Evolutionary conservation across 2,888 invertebrate species (phyloP).

Genomic region (Orchesellides sinensis): DNA sequence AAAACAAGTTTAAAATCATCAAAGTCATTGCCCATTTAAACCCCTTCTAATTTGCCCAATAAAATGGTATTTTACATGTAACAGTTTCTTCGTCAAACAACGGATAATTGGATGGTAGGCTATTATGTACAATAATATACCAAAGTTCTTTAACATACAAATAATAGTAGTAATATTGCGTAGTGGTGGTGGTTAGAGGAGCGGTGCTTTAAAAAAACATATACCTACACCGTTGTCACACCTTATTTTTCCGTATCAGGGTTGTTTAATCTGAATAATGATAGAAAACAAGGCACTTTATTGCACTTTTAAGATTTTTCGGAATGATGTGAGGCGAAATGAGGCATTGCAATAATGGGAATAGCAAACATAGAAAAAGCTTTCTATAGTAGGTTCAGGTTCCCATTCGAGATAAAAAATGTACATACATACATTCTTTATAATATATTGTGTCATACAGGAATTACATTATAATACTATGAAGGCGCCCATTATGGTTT

Average conservation of each 20-base stretch:
- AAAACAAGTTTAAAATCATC: slow-evolving; percentile 39
- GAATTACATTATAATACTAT: neutral
- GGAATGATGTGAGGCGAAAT: too few species aligned
- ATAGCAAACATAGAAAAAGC: too few species aligned
- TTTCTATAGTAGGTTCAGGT: too few species aligned
- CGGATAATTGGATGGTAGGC: slow-evolving; percentile 1
- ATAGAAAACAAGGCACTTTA: slow-evolving; percentile 33
- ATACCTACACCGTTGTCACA: slow-evolving; percentile 37
- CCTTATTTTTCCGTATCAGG: slow-evolving; percentile 37
- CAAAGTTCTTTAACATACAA: too few species aligned
- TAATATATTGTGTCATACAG: neutral
- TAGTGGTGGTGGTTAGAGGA: neutral
- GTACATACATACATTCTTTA: neutral
- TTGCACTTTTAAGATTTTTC: slow-evolving; percentile 1
- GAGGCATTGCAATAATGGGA: too few species aligned
- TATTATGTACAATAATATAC: neutral
- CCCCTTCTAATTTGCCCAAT: slow-evolving; percentile 47
- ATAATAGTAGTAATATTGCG: neutral
- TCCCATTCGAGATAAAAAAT: slow-evolving; percentile 1
- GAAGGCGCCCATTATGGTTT: neutral
- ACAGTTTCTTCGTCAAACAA: slow-evolving; percentile 18
- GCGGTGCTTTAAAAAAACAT: neutral
- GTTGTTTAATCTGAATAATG: slow-evolving; percentile 30
- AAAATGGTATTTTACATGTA: slow-evolving; percentile 31
- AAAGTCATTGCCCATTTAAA: slow-evolving; percentile 38